These are phyloP conservation scores for Epinotia nisella DNA, from an alignment of 2,888 invertebrate species.

Conservation along the genomic window DNA sequence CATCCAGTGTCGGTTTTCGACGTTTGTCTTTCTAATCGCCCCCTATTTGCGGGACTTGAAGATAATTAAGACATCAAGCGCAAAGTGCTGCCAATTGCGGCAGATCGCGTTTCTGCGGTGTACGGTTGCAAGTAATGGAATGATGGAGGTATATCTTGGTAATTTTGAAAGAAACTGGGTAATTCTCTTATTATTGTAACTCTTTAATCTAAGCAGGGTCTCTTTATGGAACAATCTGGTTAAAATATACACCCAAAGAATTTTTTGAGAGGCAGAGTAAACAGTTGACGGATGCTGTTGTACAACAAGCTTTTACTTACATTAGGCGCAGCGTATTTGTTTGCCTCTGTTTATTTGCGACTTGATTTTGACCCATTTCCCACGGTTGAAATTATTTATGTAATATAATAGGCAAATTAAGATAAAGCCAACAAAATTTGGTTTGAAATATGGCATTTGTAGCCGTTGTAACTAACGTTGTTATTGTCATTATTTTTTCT, in stretches of 20 bases:
- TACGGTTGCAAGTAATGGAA: slow-evolving; percentile 13
- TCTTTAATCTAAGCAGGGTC: not conserved
- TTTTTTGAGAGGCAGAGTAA: slow-evolving; percentile 1
- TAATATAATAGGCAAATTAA: too few relatives aligned
- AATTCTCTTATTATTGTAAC: too few relatives aligned
- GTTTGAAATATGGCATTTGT: too few relatives aligned
- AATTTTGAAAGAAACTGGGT: not conserved
- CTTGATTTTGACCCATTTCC: not conserved
- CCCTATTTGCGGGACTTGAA: slow-evolving; percentile 16
- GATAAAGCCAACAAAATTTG: too few relatives aligned
- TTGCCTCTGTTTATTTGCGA: not conserved
- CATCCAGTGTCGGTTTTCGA: not conserved
- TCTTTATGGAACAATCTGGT: not conserved
- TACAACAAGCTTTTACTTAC: slow-evolving; percentile 1
- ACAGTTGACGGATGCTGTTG: not conserved
- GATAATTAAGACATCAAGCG: slow-evolving; percentile 12
- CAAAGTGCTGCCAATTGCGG: slow-evolving; percentile 19
- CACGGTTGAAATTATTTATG: not conserved
- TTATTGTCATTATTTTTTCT: too few relatives aligned
- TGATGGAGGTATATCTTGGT: not conserved
- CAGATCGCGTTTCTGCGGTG: slow-evolving; percentile 15
- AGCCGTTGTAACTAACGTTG: too few relatives aligned
- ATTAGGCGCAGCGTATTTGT: not conserved
- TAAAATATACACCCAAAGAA: not conserved
- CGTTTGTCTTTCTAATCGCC: slow-evolving; percentile 18